Evolutionary conservation across 1,140 invertebrate genomes (phyloP).

Genomic region (Babylonia areolata): DNA sequence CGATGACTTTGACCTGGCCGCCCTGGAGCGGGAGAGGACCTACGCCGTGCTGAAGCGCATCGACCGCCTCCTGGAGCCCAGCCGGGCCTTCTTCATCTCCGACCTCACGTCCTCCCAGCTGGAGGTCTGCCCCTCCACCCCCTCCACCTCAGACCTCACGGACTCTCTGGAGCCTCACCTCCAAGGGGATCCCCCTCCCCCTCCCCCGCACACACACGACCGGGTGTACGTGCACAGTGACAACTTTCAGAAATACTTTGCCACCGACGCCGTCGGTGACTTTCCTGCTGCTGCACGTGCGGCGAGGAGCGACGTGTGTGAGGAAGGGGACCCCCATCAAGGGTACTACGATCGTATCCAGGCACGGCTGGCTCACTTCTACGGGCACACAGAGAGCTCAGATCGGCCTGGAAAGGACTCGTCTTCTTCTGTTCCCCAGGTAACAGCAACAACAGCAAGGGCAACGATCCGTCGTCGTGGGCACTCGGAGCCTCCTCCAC

Average conservation of each 20-base stretch:
- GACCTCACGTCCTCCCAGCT: conserved; percentile 21
- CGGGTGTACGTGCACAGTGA: neutral
- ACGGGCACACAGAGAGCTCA: neutral
- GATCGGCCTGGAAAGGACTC: neutral
- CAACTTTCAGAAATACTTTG: neutral
- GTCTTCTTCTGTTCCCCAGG: no score
- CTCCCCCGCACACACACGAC: neutral
- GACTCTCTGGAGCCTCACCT: neutral
- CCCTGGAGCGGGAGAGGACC: conserved; percentile 23
- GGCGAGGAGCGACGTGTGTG: no score
- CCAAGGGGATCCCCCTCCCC: neutral
- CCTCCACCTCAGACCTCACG: neutral
- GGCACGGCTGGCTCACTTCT: neutral
- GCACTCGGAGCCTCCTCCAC: neutral
- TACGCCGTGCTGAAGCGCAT: conserved; percentile 37
- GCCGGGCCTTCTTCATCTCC: conserved; percentile 22
- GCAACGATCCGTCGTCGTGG: neutral
- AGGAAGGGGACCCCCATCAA: neutral
- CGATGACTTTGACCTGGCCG: conserved; percentile 12
- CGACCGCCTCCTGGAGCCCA: conserved; percentile 28
- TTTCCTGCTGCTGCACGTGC: no score
- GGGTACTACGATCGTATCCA: conserved; percentile 7
- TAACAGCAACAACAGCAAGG: no score
- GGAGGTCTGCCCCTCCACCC: neutral
- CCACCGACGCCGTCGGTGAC: neutral